Conservation (phyloP, 2,113 vertebrate genomes). For the Cardinalis cardinalis region DNA sequence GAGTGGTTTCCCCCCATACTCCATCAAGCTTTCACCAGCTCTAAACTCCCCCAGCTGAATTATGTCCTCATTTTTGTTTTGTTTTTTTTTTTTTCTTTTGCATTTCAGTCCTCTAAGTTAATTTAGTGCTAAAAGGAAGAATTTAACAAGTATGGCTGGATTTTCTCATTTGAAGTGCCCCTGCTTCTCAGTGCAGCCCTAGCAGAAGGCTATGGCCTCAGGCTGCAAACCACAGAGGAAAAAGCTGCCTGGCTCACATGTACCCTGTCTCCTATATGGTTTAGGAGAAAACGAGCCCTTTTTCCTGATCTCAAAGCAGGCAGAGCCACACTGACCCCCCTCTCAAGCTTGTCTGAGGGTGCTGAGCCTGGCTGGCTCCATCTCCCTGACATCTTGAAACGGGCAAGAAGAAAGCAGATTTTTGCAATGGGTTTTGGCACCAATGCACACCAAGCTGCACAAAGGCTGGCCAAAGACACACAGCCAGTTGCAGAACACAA, state of each 20-base stretch:
- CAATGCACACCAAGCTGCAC: rapidly evolving
- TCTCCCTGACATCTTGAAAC: rapidly evolving
- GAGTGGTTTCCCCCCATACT: background rate
- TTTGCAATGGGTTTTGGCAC: background rate
- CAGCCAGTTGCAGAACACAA: background rate
- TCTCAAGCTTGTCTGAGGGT: too few species aligned
- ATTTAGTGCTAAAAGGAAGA: background rate
- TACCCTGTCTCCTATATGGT: rapidly evolving
- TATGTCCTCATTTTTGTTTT: background rate
- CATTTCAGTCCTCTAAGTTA: background rate
- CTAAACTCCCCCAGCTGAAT: background rate
- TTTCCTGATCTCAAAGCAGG: background rate
- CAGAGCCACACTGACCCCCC: rapidly evolving
- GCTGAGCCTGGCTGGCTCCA: background rate
- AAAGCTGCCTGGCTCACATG: background rate
- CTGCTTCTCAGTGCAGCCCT: background rate
- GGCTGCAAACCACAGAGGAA: background rate
- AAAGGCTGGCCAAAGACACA: background rate
- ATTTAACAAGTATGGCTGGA: background rate
- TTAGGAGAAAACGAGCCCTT: rapidly evolving
- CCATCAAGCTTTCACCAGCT: rapidly evolving
- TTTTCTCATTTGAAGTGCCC: background rate
- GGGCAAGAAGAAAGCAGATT: background rate
- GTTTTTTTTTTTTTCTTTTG: background rate
- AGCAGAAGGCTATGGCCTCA: background rate